Base-by-base conservation (phyloP, 2,113 vertebrate species). In the Mesoclemmys tuberculata region DNA sequence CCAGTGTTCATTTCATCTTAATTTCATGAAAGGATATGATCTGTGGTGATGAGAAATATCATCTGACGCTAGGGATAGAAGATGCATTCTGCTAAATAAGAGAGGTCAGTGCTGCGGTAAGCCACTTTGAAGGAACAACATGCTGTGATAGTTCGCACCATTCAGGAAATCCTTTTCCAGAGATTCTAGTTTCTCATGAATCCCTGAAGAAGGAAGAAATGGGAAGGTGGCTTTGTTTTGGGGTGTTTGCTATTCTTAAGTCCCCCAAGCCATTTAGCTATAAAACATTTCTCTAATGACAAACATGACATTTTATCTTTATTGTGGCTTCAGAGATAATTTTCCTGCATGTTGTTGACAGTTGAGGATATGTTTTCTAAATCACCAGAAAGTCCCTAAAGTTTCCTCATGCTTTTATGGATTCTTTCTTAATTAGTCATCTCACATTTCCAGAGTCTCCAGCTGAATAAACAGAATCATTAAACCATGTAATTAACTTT, bases 1-100 rank as follows among this genome's bases (percentile, higher is more conserved):
- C 29, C 82, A 82, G 52, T 85, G 54, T 92, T 71, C 46, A 82
- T 22, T 46, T 90, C n/a, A 1, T 54, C 89, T 90, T 74, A 85
- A 56, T 85, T 93, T 41, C 82, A 22, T 92, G 81, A 86, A 88
- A 29, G 46, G 80, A 10, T n/a, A 24, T 74, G n/a, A 75, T 13
- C 22, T 89, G 68, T 83, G 64, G 58, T 58, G 68, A 75, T 90
- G 48, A 84, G 35, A 18, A 68, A 21, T 35, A 8, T 7, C 31
- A 8, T 64, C 61, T 64, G 61, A 18, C 19, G 61, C 35, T 68
- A 68, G 61, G 35, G 61, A 68, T 8, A n/a, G 18, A 68, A 64
- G 11, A 5, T 54, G 19, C 55, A 54, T 71, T 13, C 49, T 64
- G 81, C 38, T 61, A 77, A 80, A 46, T 61, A 10, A 2, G 0